Percentiles rank a stretch among this genome's conserved stretches.
These are phyloP conservation scores for Zootoca vivipara DNA, from an alignment of 2,113 vertebrate species.

Conservation along the genomic window DNA sequence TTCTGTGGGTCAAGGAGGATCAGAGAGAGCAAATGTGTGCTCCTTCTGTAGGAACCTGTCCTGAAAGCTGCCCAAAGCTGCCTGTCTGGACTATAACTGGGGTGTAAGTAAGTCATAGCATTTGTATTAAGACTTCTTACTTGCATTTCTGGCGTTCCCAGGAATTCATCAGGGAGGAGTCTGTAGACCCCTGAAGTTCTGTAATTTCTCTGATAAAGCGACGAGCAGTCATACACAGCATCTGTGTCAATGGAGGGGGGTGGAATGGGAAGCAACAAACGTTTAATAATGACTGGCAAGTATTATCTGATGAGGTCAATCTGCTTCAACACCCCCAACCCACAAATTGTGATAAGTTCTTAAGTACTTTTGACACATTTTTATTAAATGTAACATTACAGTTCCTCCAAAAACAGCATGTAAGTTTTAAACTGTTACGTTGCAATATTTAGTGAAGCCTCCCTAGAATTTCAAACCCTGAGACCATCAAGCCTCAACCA, in stretches of 20 bases:
- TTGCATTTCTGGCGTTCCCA: slow-evolving; percentile 89
- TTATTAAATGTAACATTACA: not conserved
- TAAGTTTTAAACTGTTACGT: not conserved
- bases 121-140: slow-evolving; percentile 72
- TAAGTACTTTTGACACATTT: not conserved
- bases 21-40: not conserved
- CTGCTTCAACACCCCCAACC: not conserved
- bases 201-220: slow-evolving; percentile 92
- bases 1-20: not conserved
- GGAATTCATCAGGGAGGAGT: slow-evolving; percentile 91
- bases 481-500: not conserved
- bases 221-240: slow-evolving; percentile 94
- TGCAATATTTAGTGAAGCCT: not conserved
- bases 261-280: slow-evolving; percentile 30
- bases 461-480: not conserved
- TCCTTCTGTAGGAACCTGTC: not conserved
- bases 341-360: not conserved
- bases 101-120: not conserved
- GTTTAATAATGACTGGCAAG: not conserved
- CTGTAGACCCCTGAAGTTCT: slow-evolving; percentile 93
- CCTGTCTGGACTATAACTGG: not conserved
- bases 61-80: not conserved
- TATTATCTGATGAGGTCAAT: not conserved
- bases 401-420: not conserved
- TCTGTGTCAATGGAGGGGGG: slow-evolving; percentile 73